Conservation (phyloP, 2,888 invertebrate species). For the Brenthis daphne region DNA sequence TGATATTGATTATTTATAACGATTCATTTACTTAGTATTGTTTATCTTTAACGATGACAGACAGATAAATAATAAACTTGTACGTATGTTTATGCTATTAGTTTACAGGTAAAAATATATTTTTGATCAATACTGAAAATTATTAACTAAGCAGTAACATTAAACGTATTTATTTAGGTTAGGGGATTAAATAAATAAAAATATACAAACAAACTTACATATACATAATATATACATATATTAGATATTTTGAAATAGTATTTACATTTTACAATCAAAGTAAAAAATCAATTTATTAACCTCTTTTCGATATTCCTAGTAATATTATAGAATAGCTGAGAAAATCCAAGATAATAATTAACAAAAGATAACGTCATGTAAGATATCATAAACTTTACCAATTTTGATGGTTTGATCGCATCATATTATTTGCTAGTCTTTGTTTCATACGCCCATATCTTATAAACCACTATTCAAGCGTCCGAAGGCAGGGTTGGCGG, state of each 20-base stretch:
- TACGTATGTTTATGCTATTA: too few species aligned
- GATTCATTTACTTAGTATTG: neutral
- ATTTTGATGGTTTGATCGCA: constrained; percentile 32
- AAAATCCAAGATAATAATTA: constrained; percentile 2
- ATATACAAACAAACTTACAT: too few species aligned
- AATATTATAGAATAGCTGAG: neutral
- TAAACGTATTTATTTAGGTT: too few species aligned
- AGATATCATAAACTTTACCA: constrained; percentile 18
- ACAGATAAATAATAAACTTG: neutral
- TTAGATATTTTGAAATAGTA: too few species aligned
- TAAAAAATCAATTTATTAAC: too few species aligned
- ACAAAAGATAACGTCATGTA: constrained; percentile 9
- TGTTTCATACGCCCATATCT: constrained; percentile 42
- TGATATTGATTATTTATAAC: neutral
- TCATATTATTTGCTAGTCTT: constrained; percentile 45
- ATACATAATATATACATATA: too few species aligned
- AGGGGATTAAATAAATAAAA: too few species aligned
- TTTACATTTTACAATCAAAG: too few species aligned
- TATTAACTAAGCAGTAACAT: too few species aligned
- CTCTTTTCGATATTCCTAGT: too few species aligned
- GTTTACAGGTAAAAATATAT: too few species aligned
- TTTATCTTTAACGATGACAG: neutral
- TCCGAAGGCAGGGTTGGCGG: constrained; percentile 38
- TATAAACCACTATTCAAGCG: constrained; percentile 40
- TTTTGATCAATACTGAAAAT: too few species aligned